Base-by-base conservation (phyloP, 2,888 invertebrate species). In the Isotomurus palustris region DNA sequence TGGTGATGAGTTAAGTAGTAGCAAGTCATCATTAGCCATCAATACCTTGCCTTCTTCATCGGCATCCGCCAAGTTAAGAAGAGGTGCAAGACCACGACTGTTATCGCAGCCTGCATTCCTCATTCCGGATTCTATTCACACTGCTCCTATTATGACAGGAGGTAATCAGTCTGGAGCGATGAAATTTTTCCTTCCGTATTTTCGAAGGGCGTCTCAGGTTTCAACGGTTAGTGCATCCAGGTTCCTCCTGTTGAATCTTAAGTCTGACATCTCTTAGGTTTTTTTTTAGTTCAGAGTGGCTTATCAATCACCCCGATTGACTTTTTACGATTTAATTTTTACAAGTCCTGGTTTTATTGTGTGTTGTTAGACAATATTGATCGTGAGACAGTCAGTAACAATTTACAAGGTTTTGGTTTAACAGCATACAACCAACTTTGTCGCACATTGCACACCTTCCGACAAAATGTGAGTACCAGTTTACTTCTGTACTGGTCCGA, bases 161-260 rank as follows among this genome's bases (percentile, higher is more conserved):
- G 36, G 49, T 21, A 17, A 28, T 24, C 35, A 41, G n/a, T 51
- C 55, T 2, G 29, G 60, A 35, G 52, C 65, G 10, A 62, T 44
- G 47, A 44, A 60, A 43, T 65, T 65, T 60, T 65, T 65, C 53
- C 56, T 53, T 41, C 66, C 66, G 22, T 66, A 64, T 52, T 64
- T 66, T 53, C 53, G 66, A 49, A 29, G 66, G 44, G 57, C 66
- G n/a, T 66, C 66, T 22, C 63, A 66, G 53, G 52, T 66, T 27
- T 66, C 66, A 56, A 63, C 66, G 66, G 66, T 66, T 27, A 47
- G 28, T 47, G 29, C 32, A 32, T 32, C 14, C 32, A 32, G 8
- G 32, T 32, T 32, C 32, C 8, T 32, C 32, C 14, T 32, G 32
- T 14, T 32, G 32, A 8, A 32, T 32, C 14, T 32, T 32, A 10